phyloP scores from a whole-genome alignment of 2,113 vertebrate species.

The Microcebus ravelobensis region DNA sequence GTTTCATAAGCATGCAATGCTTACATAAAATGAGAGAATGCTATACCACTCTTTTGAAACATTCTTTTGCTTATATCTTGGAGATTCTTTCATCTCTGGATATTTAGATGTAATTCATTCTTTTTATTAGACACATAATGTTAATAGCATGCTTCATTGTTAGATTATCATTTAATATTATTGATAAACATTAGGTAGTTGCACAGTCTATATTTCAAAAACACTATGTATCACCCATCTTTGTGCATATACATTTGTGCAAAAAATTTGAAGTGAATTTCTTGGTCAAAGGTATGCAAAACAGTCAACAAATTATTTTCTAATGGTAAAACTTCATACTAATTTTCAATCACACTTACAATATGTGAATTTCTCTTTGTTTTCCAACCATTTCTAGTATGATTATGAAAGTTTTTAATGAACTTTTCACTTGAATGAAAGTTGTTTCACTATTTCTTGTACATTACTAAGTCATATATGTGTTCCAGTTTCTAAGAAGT shows the following conservation, averaged over 20 bases:
- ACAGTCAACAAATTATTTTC: not conserved
- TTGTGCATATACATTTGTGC: not conserved
- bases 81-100: not conserved
- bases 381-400: not conserved
- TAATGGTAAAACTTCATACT: not conserved
- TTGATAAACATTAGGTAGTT: not conserved
- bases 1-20: accelerated
- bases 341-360: not conserved
- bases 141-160: not conserved
- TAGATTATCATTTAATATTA: not conserved
- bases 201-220: not conserved
- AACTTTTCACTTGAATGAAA: not conserved
- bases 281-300: not conserved
- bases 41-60: not conserved
- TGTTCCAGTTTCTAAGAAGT: not conserved
- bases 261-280: not conserved
- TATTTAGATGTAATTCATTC: not conserved
- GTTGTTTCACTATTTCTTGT: not conserved
- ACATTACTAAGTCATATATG: not conserved
- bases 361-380: not conserved
- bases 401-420: not conserved
- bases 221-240: not conserved
- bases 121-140: not conserved
- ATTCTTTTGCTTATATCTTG: not conserved
- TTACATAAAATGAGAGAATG: not conserved